A percentile compares a stretch with the other conserved stretches of the same genome.
Evolutionary conservation across 2,113 vertebrate genomes (phyloP).

Genomic region (Irena cyanogastra): DNA sequence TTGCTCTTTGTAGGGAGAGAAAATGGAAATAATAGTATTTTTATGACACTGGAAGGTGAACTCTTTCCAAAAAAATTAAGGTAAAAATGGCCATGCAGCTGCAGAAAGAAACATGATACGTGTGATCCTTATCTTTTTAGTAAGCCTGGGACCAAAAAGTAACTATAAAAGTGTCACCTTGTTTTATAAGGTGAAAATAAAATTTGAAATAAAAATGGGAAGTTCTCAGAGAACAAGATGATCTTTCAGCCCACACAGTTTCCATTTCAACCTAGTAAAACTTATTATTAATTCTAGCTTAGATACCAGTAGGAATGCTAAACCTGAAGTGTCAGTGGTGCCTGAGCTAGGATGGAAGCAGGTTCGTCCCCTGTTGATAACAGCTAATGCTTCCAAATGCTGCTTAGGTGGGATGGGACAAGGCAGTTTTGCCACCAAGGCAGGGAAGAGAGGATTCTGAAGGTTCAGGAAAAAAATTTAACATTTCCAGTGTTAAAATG

Average conservation of each 20-base stretch:
- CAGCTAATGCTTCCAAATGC: neutral
- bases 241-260: neutral
- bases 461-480: neutral
- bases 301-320: neutral
- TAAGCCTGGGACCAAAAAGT: neutral
- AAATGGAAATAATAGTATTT: neutral
- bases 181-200: too few species aligned
- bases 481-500: neutral
- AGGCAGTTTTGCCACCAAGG: neutral
- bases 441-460: neutral
- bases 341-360: neutral
- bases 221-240: neutral
- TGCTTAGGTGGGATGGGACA: rapidly evolving
- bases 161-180: neutral
- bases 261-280: neutral
- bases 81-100: neutral
- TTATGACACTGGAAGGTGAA: neutral
- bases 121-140: neutral
- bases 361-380: neutral
- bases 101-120: neutral
- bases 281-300: neutral
- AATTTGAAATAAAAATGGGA: neutral
- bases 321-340: neutral
- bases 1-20: neutral
- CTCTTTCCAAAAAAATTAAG: neutral